Percentiles rank a stretch among this genome's conserved stretches.
Conservation (phyloP, 2,797 vertebrate genomes). For the Aplochiton taeniatus region DNA sequence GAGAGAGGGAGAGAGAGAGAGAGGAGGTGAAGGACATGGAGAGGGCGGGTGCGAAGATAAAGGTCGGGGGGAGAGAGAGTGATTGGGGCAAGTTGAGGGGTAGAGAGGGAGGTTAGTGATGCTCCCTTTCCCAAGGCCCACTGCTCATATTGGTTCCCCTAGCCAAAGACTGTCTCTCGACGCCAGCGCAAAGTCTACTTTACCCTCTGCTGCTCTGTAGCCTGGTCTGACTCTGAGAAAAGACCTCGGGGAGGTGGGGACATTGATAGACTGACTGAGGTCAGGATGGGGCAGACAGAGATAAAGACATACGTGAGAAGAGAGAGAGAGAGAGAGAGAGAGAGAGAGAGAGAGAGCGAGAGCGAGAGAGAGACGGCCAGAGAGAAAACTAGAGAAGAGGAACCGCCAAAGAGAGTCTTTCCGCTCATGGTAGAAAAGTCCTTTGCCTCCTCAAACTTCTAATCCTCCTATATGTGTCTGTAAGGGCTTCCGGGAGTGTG, state of each 20-base stretch:
- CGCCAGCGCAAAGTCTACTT: not conserved
- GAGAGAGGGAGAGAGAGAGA: slow-evolving; percentile 54
- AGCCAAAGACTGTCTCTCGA: no score
- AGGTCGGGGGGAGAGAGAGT: slow-evolving; percentile 54
- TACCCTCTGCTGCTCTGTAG: slow-evolving; percentile 1
- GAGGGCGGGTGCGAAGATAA: slow-evolving; percentile 42
- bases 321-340: slow-evolving; percentile 8
- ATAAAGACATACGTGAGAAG: not conserved
- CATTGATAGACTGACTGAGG: slow-evolving; percentile 1
- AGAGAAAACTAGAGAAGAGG: slow-evolving; percentile 6
- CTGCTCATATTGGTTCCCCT: slow-evolving; percentile 4
- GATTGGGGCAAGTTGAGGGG: slow-evolving; percentile 51
- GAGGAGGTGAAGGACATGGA: slow-evolving; percentile 66
- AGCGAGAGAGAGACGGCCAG: slow-evolving; percentile 13
- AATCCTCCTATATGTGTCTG: not conserved
- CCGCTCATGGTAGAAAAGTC: slow-evolving; percentile 4
- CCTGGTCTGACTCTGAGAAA: slow-evolving; percentile 2
- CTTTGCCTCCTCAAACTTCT: slow-evolving; percentile 7
- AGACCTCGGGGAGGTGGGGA: not conserved
- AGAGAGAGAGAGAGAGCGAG: slow-evolving; percentile 16
- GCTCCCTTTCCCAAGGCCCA: slow-evolving; percentile 26
- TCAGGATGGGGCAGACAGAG: slow-evolving; percentile 3
- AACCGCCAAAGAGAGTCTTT: not conserved
- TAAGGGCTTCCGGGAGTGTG: not conserved
- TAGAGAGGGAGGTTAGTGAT: slow-evolving; percentile 47